Evolutionary conservation across 2,888 invertebrate species (phyloP).

Genomic region (Amblyteles armatorius): DNA sequence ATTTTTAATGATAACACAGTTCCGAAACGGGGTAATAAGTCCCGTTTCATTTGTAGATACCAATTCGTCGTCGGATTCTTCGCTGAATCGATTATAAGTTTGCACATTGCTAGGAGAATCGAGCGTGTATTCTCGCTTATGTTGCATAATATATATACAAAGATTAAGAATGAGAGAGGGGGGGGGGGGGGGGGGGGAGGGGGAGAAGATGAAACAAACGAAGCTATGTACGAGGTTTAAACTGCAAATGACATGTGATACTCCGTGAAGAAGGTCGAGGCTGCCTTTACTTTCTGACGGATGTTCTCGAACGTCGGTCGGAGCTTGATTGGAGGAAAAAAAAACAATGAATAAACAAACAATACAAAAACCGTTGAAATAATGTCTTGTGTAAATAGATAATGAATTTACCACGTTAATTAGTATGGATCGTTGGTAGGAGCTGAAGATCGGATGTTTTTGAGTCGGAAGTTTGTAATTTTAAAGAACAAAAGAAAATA

Average conservation of each 20-base stretch:
- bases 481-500: slow-evolving; percentile 37
- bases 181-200: not conserved
- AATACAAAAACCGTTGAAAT: slow-evolving; percentile 58
- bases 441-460: slow-evolving; percentile 60
- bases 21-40: slow-evolving; percentile 35
- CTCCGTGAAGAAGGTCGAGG: slow-evolving; percentile 54
- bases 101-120: slow-evolving; percentile 56
- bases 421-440: slow-evolving; percentile 63
- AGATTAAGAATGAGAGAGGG: slow-evolving; percentile 26
- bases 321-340: slow-evolving; percentile 43
- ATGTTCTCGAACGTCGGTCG: slow-evolving; percentile 49
- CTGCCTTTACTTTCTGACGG: slow-evolving; percentile 49
- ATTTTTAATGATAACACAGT: slow-evolving; percentile 52
- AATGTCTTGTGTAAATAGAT: slow-evolving; percentile 71
- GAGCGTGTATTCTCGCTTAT: slow-evolving; percentile 42
- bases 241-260: slow-evolving; percentile 70
- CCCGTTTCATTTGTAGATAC: slow-evolving; percentile 63
- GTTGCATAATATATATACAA: slow-evolving; percentile 66
- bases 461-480: slow-evolving; percentile 61
- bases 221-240: slow-evolving; percentile 60
- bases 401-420: slow-evolving; percentile 66
- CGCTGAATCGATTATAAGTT: slow-evolving; percentile 40
- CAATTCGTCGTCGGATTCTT: slow-evolving; percentile 21
- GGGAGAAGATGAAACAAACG: slow-evolving; percentile 16
- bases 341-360: slow-evolving; percentile 33